Evolutionary conservation across 2,797 vertebrate genomes (phyloP).

Genomic region (Urophycis tenuis): DNA sequence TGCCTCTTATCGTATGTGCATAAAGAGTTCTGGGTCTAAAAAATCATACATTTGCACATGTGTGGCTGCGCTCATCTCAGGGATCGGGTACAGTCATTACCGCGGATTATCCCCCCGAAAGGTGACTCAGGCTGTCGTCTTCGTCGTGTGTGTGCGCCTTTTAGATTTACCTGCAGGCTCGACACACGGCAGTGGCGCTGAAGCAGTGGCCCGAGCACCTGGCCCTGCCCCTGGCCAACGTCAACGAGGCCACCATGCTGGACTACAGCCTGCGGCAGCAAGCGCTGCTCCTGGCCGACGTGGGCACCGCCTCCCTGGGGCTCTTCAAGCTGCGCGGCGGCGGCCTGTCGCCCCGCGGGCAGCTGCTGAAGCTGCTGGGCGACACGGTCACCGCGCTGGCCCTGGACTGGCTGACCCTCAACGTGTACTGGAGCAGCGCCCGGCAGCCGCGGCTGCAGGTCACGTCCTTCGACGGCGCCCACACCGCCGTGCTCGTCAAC

Average conservation of each 20-base stretch:
- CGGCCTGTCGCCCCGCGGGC: constrained; percentile 51
- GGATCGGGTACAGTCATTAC: no score
- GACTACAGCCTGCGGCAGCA: constrained; percentile 73
- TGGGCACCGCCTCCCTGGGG: constrained; percentile 57
- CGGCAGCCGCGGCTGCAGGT: constrained; percentile 67
- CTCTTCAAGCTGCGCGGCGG: constrained; percentile 67
- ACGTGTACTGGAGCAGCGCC: constrained; percentile 83
- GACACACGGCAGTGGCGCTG: constrained; percentile 43
- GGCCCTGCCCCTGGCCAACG: constrained; percentile 65
- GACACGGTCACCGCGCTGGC: constrained; percentile 69
- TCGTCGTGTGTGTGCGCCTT: no score
- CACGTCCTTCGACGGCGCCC: constrained; percentile 58
- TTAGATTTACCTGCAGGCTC: constrained; percentile 78
- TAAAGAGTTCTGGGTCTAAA: neutral
- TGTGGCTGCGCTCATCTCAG: neutral
- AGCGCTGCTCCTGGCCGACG: constrained; percentile 71
- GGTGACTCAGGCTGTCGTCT: no score
- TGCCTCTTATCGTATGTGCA: no score
- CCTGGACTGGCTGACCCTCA: constrained; percentile 81
- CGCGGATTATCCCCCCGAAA: no score
- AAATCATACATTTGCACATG: no score
- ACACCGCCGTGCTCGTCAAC: constrained; percentile 64
- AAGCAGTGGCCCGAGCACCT: constrained; percentile 66
- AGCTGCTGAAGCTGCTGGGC: constrained; percentile 62
- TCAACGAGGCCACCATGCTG: constrained; percentile 64